Conservation (phyloP, 2,797 vertebrate genomes). For the Helarctos malayanus region DNA sequence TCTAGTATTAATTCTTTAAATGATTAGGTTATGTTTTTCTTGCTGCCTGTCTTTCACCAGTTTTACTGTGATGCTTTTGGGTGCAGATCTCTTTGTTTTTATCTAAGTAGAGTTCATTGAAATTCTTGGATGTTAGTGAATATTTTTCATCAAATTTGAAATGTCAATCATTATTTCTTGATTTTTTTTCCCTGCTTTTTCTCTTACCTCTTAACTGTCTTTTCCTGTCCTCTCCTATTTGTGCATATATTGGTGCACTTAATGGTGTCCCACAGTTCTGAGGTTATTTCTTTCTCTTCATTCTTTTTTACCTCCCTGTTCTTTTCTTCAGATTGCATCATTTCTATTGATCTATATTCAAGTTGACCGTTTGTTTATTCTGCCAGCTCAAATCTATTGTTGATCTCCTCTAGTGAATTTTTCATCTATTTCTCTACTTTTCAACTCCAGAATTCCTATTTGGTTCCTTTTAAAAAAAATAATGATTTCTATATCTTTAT, state of each 20-base stretch:
- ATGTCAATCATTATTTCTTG: background rate
- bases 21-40: background rate
- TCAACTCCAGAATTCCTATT: background rate
- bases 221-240: background rate
- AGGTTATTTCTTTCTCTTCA: background rate
- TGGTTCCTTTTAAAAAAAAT: background rate
- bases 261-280: background rate
- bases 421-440: background rate
- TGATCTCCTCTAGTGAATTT: background rate
- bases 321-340: background rate
- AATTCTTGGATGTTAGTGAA: background rate
- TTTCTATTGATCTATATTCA: background rate
- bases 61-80: background rate
- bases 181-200: background rate
- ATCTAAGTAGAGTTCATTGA: background rate
- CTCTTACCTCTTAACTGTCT: too few species aligned
- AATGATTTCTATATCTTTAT: background rate
- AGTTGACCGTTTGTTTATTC: background rate
- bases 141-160: slow-evolving; percentile 38
- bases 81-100: background rate
- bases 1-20: slow-evolving; percentile 17
- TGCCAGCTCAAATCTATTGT: background rate
- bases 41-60: background rate
- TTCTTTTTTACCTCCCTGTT: background rate
- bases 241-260: background rate